A percentile compares a stretch with the other conserved stretches of the same genome.
Conservation (phyloP, 2,888 invertebrate species). For the Polymixis lichenea region DNA sequence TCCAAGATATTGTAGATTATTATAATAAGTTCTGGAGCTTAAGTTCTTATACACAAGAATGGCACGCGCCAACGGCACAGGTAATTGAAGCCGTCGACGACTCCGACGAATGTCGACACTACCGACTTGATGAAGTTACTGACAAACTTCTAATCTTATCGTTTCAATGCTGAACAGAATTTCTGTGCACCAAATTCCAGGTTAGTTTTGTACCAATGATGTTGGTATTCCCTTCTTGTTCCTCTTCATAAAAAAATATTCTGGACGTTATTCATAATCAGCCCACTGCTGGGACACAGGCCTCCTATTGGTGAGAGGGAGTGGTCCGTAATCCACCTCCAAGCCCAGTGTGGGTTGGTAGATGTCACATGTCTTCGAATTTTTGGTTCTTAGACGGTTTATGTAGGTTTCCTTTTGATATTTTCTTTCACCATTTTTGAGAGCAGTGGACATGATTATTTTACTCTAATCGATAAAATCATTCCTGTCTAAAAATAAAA, state of each 20-base stretch:
- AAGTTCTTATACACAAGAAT: not conserved
- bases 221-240: not conserved
- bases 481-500: not conserved
- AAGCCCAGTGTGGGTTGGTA: too few species aligned
- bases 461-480: not conserved
- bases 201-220: not conserved
- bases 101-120: not conserved
- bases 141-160: not conserved
- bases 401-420: too few species aligned
- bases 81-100: not conserved
- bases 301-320: too few species aligned
- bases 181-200: not conserved
- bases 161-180: not conserved
- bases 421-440: too few species aligned
- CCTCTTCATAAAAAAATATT: not conserved
- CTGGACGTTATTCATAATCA: too few species aligned
- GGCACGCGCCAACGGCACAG: not conserved
- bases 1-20: not conserved
- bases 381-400: too few species aligned
- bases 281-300: too few species aligned
- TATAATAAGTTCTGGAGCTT: not conserved
- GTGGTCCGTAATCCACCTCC: too few species aligned
- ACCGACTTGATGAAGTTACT: not conserved
- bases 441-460: too few species aligned
- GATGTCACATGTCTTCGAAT: too few species aligned